These are phyloP conservation scores for Zophobas morio DNA, from an alignment of 1,140 invertebrate species.

Conservation along the genomic window DNA sequence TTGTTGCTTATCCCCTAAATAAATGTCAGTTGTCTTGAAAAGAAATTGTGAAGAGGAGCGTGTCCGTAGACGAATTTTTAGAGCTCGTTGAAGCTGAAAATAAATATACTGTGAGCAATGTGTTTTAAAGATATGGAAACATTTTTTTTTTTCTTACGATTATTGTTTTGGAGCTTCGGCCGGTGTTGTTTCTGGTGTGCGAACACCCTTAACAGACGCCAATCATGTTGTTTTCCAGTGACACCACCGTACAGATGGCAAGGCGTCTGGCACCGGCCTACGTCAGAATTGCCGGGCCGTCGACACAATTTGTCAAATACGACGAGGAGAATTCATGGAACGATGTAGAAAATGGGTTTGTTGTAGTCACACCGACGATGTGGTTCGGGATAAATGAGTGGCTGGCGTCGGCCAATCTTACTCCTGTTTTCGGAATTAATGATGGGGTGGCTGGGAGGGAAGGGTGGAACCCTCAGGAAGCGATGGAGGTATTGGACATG, in stretches of 20 bases:
- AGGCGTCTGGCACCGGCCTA: conserved; percentile 74
- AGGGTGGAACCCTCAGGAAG: conserved; percentile 71
- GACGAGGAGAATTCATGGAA: conserved; percentile 59
- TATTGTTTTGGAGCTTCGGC: too few species aligned
- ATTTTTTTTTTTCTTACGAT: too few species aligned
- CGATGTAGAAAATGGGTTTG: conserved; percentile 44
- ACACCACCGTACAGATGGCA: conserved; percentile 71
- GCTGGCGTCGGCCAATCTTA: conserved; percentile 68
- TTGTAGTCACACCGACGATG: conserved; percentile 62
- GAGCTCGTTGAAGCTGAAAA: too few species aligned
- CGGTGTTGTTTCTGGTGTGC: neutral
- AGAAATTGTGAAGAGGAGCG: too few species aligned
- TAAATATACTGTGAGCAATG: too few species aligned
- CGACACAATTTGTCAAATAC: conserved; percentile 70
- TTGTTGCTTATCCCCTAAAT: too few species aligned
- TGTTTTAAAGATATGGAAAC: too few species aligned
- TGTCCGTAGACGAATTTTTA: too few species aligned
- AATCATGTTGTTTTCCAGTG: conserved; percentile 62
- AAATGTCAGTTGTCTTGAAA: too few species aligned
- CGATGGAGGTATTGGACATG: conserved; percentile 71
- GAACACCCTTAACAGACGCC: conserved; percentile 5
- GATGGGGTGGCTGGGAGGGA: conserved; percentile 64
- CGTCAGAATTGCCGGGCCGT: conserved; percentile 73
- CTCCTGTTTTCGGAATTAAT: conserved; percentile 69
- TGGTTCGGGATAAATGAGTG: conserved; percentile 70